These are phyloP conservation scores for Acrossocheilus fasciatus DNA, from an alignment of 2,797 vertebrate genomes.

Conservation along the genomic window DNA sequence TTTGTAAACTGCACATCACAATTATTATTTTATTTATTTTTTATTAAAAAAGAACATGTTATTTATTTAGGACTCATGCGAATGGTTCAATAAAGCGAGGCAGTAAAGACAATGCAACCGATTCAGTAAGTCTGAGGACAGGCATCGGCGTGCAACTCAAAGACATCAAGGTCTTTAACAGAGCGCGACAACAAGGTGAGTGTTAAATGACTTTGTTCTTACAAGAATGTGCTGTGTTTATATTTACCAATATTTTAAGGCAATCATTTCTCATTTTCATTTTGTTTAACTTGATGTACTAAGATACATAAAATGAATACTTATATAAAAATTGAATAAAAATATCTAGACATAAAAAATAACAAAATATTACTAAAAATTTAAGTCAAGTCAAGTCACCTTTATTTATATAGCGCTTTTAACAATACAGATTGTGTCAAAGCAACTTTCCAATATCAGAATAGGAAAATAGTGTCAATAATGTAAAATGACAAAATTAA, in stretches of 20 bases:
- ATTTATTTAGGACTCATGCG: conserved; percentile 81
- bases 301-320: not conserved
- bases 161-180: conserved; percentile 91
- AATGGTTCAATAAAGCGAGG: conserved; percentile 90
- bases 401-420: too few species aligned
- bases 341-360: too few species aligned
- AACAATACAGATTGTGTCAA: too few species aligned
- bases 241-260: not conserved
- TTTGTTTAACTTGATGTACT: not conserved
- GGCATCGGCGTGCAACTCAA: conserved; percentile 89
- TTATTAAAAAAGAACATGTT: not conserved
- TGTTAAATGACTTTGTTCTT: not conserved
- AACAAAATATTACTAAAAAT: too few species aligned
- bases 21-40: not conserved
- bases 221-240: not conserved
- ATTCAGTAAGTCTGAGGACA: conserved; percentile 83
- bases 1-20: not conserved
- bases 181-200: conserved; percentile 84
- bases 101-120: conserved; percentile 86
- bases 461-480: too few species aligned
- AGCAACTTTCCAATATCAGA: too few species aligned
- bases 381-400: too few species aligned
- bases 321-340: too few species aligned
- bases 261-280: not conserved
- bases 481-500: too few species aligned